Evolutionary conservation across 2,888 invertebrate species (phyloP).

Genomic region (Norana najaformis): DNA sequence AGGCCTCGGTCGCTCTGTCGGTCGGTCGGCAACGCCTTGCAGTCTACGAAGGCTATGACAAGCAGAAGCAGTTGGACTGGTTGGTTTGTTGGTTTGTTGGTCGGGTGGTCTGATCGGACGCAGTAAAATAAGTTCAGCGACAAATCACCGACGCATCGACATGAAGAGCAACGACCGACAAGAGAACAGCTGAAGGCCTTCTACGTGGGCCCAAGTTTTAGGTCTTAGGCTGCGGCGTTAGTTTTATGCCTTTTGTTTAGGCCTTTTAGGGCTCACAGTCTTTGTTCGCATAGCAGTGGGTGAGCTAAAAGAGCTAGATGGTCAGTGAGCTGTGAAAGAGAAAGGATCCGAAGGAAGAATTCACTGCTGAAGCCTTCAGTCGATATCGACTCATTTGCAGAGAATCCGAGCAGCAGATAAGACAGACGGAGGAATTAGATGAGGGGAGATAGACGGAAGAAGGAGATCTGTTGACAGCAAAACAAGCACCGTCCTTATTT

Average conservation of each 20-base stretch:
- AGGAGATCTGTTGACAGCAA: background rate
- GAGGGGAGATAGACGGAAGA: background rate
- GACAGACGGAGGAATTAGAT: background rate
- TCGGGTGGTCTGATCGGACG: background rate
- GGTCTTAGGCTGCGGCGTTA: too few relatives aligned
- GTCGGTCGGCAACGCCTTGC: background rate
- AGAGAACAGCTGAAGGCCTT: background rate
- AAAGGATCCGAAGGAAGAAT: background rate
- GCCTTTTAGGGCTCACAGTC: background rate
- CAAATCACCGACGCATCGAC: background rate
- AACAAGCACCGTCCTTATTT: background rate
- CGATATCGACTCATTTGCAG: background rate
- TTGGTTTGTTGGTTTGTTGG: background rate
- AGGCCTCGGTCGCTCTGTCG: background rate
- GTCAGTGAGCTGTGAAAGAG: background rate
- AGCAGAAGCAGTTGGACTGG: background rate
- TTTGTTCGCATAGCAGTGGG: background rate
- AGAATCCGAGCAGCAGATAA: too few relatives aligned
- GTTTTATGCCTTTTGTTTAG: background rate
- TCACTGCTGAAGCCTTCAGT: background rate
- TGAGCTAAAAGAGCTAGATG: background rate
- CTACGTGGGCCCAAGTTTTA: too few relatives aligned
- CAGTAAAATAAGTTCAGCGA: background rate
- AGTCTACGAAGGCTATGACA: background rate
- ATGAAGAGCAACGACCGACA: background rate